Evolutionary conservation across 1,140 invertebrate genomes (phyloP), one percentile per base, ranked within the genome.

Genomic region (Callitettix versicolor): DNA sequence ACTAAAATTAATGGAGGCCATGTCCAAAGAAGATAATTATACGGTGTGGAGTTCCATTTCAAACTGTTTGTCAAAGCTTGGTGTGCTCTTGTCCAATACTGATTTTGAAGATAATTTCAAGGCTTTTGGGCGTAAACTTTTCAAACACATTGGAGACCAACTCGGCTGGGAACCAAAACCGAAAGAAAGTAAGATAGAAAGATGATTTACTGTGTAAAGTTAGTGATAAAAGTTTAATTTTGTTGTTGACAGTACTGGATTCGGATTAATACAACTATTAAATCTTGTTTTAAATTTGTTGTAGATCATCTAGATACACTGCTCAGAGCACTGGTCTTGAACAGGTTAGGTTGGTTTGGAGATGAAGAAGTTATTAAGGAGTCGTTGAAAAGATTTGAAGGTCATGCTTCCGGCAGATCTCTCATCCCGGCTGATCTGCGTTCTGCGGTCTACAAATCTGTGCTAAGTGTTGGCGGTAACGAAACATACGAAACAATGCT

Each of bases 11-110:
- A 78, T 86, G 52, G 75, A 83, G 59, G 85, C 89, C 0, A 95
- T 87, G 68, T 76, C 78, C 49, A 78, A 87, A 58, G 92, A 97
- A 69, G 84, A 84, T n/a, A 86, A 93, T 69, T 95, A 88, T 69
- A 93, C 90, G 0, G 92, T 95, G 0, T 96, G 92, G 92, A 85
- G 79, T 1, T 86, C 84, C 11, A 86, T 97, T 57, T 78, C 79
- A n/a, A 85, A 83, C 63, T 85, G 82, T 62, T 66, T 95, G 18
- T 75, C 79, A 1, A 89, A 86, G 67, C 72, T 95, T 14, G 77
- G 79, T 15, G 73, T 81, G 3, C 71, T 95, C 33, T 76, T 85
- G 56, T 84, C 86, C 1, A 82, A 92, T 68, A 86, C 89, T 0
- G 82, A 88, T 14, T 78, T 80, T 43, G 78, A 84, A 58, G 77